Percentiles rank a stretch among this genome's conserved stretches.
Conservation (phyloP, 1,140 invertebrate genomes). For the Lepidurus packardi region DNA sequence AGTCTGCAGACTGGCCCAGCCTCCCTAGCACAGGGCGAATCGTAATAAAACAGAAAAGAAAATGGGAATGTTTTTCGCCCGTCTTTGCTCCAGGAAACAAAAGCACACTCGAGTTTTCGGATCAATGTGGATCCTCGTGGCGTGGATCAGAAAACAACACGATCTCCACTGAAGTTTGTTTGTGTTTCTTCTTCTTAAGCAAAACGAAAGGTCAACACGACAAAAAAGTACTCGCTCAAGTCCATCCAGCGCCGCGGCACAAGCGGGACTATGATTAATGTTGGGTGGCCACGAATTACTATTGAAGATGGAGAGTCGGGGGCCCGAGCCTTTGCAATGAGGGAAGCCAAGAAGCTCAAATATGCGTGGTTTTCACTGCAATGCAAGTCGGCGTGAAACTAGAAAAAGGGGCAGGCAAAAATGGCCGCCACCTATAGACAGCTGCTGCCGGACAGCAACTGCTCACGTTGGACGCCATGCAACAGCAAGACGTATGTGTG, state of each 20-base stretch:
- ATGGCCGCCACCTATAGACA: constrained; percentile 27
- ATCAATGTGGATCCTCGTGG: too few relatives aligned
- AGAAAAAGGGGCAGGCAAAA: constrained; percentile 5
- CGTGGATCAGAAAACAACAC: too few relatives aligned
- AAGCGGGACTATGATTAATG: constrained; percentile 19
- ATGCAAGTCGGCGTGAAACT: constrained; percentile 23
- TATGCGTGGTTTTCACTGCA: constrained; percentile 21
- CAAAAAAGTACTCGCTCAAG: not conserved
- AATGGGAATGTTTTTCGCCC: too few relatives aligned
- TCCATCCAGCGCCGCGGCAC: not conserved
- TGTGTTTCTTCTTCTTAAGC: too few relatives aligned
- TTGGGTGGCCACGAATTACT: not conserved
- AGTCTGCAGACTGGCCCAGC: too few relatives aligned
- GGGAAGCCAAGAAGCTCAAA: constrained; percentile 9
- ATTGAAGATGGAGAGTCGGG: not conserved
- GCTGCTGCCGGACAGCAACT: not conserved
- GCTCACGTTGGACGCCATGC: not conserved
- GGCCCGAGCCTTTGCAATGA: not conserved
- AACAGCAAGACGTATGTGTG: not conserved
- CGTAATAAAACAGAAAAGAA: too few relatives aligned
- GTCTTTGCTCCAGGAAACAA: too few relatives aligned
- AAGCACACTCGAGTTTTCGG: too few relatives aligned
- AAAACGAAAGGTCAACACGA: too few relatives aligned
- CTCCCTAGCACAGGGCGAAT: too few relatives aligned
- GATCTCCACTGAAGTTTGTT: too few relatives aligned